Evolutionary conservation across 2,888 invertebrate species (phyloP), one percentile per base, ranked within the genome.

Genomic region (Trisateles emortualis): DNA sequence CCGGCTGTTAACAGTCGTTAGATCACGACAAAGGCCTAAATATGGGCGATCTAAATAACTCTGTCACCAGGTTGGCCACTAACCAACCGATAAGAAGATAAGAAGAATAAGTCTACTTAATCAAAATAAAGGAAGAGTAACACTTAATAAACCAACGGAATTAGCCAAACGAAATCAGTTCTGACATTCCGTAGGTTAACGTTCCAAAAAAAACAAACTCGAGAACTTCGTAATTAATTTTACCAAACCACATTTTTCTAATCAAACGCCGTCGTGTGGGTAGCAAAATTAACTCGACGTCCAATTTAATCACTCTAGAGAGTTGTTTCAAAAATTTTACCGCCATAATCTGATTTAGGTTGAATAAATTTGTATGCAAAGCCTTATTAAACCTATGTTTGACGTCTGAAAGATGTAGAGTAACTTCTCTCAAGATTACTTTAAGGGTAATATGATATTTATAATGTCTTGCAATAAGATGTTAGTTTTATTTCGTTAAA

Each of bases 301-400:
- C 56, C 67, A 71, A 71, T 70, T 66, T 63, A 56, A 69, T 63
- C 40, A 51, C 51, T 41, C 56, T 19, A 43, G 59, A 53, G 54
- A 54, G 53, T 45, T 57, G 55, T 68, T 67, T 49, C 42, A 41
- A 48, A 46, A 73, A 73, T 59, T 69, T 64, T 59, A 67, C 51
- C 43, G 42, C 44, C 52, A 55, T 80, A 78, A 83, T 78, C 73
- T 68, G 69, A 78, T 78, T 81, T 68, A 59, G 56, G 67, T 57
- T 59, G 63, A 68, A 70, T 73, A 68, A 72, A 78, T 81, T 82
- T 79, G 71, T 74, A 82, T 81, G 79, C 74, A 80, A 79, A 80
- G 72, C 74, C 62, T 58, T 69, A 59, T 65, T 68, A 68, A 68
- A 69, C 69, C 72, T 74, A 70, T 75, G 74, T 76, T 62, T 73